Percentiles rank a stretch among this genome's conserved stretches.
phyloP scores from a whole-genome alignment of 2,888 invertebrate genomes.

The Rotaria socialis region DNA sequence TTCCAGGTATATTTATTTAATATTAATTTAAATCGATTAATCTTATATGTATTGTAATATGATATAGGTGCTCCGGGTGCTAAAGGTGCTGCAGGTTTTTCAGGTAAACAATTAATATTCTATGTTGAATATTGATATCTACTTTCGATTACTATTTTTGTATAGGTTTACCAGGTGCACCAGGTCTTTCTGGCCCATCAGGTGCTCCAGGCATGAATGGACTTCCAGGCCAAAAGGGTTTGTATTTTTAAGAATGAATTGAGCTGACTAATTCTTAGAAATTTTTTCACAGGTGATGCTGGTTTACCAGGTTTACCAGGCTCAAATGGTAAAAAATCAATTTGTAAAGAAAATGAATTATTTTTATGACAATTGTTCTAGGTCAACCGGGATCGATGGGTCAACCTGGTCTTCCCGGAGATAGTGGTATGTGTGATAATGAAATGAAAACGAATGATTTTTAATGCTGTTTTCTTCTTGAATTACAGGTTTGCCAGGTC shows the following conservation, averaged over 20 bases:
- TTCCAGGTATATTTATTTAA: slow-evolving; percentile 29
- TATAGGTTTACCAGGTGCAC: slow-evolving; percentile 37
- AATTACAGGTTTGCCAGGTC: slow-evolving; percentile 25
- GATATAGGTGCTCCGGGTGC: slow-evolving; percentile 38
- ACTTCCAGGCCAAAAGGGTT: not conserved
- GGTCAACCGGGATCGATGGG: not conserved
- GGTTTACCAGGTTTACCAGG: not conserved
- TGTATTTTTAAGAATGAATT: not conserved
- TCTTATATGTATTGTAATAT: not conserved
- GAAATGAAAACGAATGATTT: not conserved
- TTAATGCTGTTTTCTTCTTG: not conserved
- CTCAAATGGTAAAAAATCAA: not conserved
- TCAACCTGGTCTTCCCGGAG: not conserved
- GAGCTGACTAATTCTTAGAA: not conserved
- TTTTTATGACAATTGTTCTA: not conserved
- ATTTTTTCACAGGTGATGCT: not conserved
- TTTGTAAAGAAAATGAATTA: not conserved
- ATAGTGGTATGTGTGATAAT: not conserved
- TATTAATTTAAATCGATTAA: not conserved
- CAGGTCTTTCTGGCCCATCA: not conserved
- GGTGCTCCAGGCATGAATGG: slow-evolving; percentile 38
- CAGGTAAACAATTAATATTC: slow-evolving; percentile 15
- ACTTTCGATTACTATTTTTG: not conserved
- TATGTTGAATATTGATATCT: not conserved
- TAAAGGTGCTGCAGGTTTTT: slow-evolving; percentile 38